A percentile compares a stretch with the other conserved stretches of the same genome.
phyloP scores from a whole-genome alignment of 2,888 invertebrate genomes.

The Melanotus villosus region DNA sequence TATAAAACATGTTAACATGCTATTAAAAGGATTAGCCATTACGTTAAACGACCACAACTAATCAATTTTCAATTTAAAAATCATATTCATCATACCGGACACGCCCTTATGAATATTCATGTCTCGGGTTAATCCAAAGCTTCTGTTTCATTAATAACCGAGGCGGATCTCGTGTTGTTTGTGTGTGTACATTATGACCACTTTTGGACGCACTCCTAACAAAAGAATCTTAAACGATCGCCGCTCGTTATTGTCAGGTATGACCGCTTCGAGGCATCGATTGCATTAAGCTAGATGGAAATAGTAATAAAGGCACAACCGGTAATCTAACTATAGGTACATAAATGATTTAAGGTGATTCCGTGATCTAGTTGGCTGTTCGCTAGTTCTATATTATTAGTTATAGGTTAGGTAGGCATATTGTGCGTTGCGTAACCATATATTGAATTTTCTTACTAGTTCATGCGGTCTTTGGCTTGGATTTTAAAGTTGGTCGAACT shows the following conservation, averaged over 20 bases:
- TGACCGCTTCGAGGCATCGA: slow-evolving; percentile 21
- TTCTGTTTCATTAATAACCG: slow-evolving; percentile 17
- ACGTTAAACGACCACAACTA: slow-evolving; percentile 28
- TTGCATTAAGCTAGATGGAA: slow-evolving; percentile 23
- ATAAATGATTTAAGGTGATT: slow-evolving; percentile 41
- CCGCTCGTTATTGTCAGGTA: slow-evolving; percentile 16
- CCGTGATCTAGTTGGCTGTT: slow-evolving; percentile 38
- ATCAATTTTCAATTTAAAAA: slow-evolving; percentile 40
- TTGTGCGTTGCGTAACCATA: slow-evolving; percentile 7
- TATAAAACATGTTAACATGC: slow-evolving; percentile 27
- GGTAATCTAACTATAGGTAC: slow-evolving; percentile 26
- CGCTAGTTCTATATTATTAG: slow-evolving; percentile 28
- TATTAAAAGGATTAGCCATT: slow-evolving; percentile 32
- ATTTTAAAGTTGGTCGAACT: not conserved
- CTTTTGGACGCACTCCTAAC: slow-evolving; percentile 7
- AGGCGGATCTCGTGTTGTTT: slow-evolving; percentile 19
- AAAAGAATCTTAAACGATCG: slow-evolving; percentile 25
- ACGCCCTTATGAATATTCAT: slow-evolving; percentile 40
- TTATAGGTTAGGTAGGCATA: slow-evolving; percentile 27
- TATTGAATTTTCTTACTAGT: slow-evolving; percentile 17
- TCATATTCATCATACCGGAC: slow-evolving; percentile 26
- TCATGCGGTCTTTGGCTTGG: slow-evolving; percentile 19
- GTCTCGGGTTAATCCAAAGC: slow-evolving; percentile 1
- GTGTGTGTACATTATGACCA: not conserved
- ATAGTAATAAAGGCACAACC: slow-evolving; percentile 32